These are phyloP conservation scores for Poeciliopsis prolifica DNA, from an alignment of 2,113 vertebrate species.

Conservation along the genomic window DNA sequence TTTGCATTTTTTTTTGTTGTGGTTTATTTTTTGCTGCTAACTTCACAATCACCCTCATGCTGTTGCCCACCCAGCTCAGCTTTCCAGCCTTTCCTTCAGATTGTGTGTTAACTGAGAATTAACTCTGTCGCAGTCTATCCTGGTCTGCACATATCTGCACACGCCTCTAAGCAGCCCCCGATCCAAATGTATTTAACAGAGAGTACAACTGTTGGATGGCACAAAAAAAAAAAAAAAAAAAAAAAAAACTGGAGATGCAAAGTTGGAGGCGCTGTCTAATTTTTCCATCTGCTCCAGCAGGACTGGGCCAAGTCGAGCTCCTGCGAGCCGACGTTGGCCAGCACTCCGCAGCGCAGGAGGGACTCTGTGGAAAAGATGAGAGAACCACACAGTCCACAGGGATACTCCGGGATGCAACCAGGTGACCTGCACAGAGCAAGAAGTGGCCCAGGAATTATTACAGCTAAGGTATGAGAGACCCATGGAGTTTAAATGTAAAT, in stretches of 20 bases:
- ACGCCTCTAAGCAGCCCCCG: constrained; percentile 45
- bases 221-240: background rate
- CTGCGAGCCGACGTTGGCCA: constrained; percentile 84
- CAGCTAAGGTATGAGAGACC: constrained; percentile 83
- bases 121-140: constrained; percentile 17
- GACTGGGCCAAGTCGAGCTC: constrained; percentile 91
- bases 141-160: constrained; percentile 16
- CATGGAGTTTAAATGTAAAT: constrained; percentile 13
- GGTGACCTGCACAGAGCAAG: constrained; percentile 85
- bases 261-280: constrained; percentile 33
- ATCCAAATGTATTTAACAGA: constrained; percentile 44
- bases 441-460: constrained; percentile 83
- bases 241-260: constrained; percentile 5
- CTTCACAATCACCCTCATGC: constrained; percentile 44
- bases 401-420: constrained; percentile 67
- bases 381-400: constrained; percentile 73
- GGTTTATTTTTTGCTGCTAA: constrained; percentile 44
- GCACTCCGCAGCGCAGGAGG: constrained; percentile 87
- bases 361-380: constrained; percentile 87
- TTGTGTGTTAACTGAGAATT: constrained; percentile 36
- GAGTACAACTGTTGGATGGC: constrained; percentile 25
- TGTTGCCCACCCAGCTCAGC: constrained; percentile 42
- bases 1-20: constrained; percentile 48
- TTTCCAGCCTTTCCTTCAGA: constrained; percentile 53
- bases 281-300: constrained; percentile 72